Evolutionary conservation across 2,888 invertebrate species (phyloP).

Genomic region (Chironomus tentans): DNA sequence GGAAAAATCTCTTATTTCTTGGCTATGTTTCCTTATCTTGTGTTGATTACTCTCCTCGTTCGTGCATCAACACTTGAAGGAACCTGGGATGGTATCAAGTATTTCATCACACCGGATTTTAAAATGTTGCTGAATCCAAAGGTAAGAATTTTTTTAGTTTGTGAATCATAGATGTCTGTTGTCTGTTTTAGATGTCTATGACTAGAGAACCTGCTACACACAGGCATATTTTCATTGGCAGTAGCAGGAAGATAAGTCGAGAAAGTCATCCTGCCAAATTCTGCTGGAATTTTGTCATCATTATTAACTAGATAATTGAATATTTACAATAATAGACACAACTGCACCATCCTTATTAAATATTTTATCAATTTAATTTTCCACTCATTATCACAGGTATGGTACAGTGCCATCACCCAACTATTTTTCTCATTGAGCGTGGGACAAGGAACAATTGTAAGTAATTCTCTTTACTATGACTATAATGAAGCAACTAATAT

Average conservation of each 20-base stretch:
- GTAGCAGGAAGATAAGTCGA: no score
- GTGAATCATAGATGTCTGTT: no score
- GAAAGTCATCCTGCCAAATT: no score
- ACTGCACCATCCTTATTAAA: no score
- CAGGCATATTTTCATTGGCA: no score
- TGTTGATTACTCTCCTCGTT: constrained; percentile 64
- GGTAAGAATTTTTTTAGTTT: no score
- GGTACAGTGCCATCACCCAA: constrained; percentile 52
- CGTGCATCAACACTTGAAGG: constrained; percentile 58
- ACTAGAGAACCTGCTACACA: no score
- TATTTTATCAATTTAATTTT: neutral
- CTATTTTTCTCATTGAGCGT: constrained; percentile 71
- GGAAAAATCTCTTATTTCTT: constrained; percentile 81
- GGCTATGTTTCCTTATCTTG: constrained; percentile 76
- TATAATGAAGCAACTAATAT: neutral
- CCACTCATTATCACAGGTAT: neutral
- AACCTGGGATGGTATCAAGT: constrained; percentile 62
- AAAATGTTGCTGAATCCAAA: constrained; percentile 27
- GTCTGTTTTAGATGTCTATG: no score
- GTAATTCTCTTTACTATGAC: neutral
- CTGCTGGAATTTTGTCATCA: no score
- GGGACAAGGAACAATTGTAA: constrained; percentile 56
- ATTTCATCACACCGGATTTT: constrained; percentile 74
- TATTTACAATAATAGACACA: no score
- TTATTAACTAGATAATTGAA: no score